A percentile compares a stretch with the other conserved stretches of the same genome.
These are phyloP conservation scores for Chaenogobius annularis DNA, from an alignment of 2,113 vertebrate species.

Conservation along the genomic window DNA sequence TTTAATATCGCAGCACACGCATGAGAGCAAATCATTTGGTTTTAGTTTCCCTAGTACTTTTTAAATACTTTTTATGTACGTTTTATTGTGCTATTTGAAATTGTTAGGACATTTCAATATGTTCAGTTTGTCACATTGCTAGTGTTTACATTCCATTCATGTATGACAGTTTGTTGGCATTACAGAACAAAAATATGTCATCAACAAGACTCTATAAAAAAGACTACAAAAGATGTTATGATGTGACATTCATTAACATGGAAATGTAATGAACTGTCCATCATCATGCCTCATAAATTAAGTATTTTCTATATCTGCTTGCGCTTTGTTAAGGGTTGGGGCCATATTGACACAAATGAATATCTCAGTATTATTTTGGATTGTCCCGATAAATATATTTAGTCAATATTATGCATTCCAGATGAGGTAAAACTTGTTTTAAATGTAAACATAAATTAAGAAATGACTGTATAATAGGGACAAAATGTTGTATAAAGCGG, in stretches of 20 bases:
- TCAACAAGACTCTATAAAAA: not conserved
- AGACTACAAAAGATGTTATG: not conserved
- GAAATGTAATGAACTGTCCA: not conserved
- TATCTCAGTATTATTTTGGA: too few relatives aligned
- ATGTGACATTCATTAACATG: not conserved
- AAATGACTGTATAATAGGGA: too few relatives aligned
- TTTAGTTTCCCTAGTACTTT: not conserved
- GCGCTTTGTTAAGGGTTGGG: too few relatives aligned
- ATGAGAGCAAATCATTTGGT: not conserved
- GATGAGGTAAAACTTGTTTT: too few relatives aligned
- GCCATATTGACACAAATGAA: too few relatives aligned
- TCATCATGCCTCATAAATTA: not conserved
- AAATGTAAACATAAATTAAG: too few relatives aligned
- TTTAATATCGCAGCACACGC: not conserved
- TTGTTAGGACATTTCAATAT: not conserved
- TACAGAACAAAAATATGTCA: not conserved
- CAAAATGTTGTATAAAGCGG: too few relatives aligned
- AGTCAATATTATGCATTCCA: too few relatives aligned
- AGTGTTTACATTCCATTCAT: not conserved
- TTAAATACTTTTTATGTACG: too few relatives aligned
- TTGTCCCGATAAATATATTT: too few relatives aligned
- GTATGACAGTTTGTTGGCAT: not conserved
- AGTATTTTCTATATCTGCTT: not conserved
- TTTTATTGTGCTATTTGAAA: too few relatives aligned
- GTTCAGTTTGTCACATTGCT: not conserved